A percentile compares a stretch with the other conserved stretches of the same genome.
Conservation (phyloP, 1,140 invertebrate species). For the Drosophila mojavensis region DNA sequence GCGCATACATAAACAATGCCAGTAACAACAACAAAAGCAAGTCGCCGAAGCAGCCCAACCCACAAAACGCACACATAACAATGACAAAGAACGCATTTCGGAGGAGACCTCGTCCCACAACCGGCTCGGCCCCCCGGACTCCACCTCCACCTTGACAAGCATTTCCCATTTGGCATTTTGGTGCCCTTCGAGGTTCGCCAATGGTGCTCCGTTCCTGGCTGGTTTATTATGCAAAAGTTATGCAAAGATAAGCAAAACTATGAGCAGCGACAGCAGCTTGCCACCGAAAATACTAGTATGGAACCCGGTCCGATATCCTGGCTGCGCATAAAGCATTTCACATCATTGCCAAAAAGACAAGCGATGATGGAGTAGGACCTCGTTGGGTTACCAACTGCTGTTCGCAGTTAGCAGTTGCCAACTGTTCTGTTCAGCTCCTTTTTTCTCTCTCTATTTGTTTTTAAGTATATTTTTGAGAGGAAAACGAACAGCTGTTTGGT, state of each 20-base stretch:
- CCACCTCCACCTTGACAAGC: not conserved
- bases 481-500: constrained; percentile 65
- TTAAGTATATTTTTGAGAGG: constrained; percentile 41
- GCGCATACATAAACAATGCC: constrained; percentile 80
- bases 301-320: constrained; percentile 26
- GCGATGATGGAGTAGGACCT: constrained; percentile 32
- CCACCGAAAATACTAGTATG: constrained; percentile 60
- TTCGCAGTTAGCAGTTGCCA: constrained; percentile 2
- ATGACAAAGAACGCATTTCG: constrained; percentile 80
- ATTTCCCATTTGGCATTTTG: constrained; percentile 11
- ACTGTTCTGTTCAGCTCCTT: not conserved
- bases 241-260: constrained; percentile 83
- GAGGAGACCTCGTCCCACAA: not conserved
- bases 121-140: not conserved
- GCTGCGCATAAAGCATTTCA: constrained; percentile 32
- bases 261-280: constrained; percentile 79
- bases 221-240: constrained; percentile 83
- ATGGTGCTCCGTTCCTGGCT: constrained; percentile 60
- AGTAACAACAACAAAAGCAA: constrained; percentile 46
- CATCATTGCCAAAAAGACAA: constrained; percentile 39
- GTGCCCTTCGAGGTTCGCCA: constrained; percentile 24
- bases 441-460: not conserved
- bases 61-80: constrained; percentile 56
- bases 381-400: constrained; percentile 10
- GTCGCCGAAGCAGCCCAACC: constrained; percentile 6